Evolutionary conservation across 2,113 vertebrate species (phyloP), one percentile per base, ranked within the genome.

Genomic region (Calyptomena viridis): DNA sequence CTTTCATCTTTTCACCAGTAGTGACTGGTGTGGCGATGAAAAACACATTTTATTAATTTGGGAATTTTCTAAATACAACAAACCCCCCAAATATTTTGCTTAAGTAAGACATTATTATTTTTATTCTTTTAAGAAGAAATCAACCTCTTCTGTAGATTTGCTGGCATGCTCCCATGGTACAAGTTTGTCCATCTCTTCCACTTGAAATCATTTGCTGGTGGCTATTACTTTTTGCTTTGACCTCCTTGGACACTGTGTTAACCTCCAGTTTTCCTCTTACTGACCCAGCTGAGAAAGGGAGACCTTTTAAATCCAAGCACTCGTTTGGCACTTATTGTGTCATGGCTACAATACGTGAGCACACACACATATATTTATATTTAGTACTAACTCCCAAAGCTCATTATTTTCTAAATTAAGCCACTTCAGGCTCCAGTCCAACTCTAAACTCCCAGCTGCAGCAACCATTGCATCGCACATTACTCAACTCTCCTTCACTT

Each of bases 351-450:
- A 62, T 39, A 69, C 18, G 56, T 56, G 35, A 82, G 47, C n/a
- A 73, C 52, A 30, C 25, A 14, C 49, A 44, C 2, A 4, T 87
- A 58, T 73, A 83, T 86, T 93, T 88, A 93, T 63, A 83, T 62
- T 82, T 71, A 76, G 17, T n/a, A 35, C 79, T 92, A 67, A 35
- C 8, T 88, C 59, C 50, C 42, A 77, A 72, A 95, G n/a, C 78
- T 95, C 74, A 76, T 93, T 92, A 69, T 93, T 91, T 96, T 80
- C 85, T 94, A 93, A 92, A 92, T 86, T 40, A 77, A 55, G 33
- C 46, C 59, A 11, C 37, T 85, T 94, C 72, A 80, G 95, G 90
- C 94, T 88, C 6, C 75, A 80, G 21, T 87, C 81, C 84, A 95
- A 46, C 72, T 91, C 74, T 72, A 40, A 95, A 89, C 49, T 91